Evolutionary conservation across 2,113 vertebrate species (phyloP).

Genomic region (Apaloderma vittatum): DNA sequence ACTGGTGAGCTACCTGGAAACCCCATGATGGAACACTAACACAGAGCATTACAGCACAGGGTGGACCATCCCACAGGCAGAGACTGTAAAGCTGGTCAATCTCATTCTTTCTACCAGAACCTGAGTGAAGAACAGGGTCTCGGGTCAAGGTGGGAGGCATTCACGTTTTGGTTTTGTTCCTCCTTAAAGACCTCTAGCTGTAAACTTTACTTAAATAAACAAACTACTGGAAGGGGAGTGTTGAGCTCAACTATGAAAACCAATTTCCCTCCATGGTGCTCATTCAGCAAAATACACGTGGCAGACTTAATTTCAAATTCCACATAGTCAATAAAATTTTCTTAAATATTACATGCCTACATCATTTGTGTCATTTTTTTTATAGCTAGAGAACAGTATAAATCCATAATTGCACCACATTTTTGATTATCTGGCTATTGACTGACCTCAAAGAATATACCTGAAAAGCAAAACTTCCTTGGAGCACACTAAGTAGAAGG

Average conservation of each 20-base stretch:
- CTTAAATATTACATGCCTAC: neutral
- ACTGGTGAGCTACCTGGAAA: neutral
- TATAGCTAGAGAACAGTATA: neutral
- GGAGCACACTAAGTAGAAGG: neutral
- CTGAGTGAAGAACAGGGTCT: neutral
- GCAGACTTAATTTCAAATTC: neutral
- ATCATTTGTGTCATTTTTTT: neutral
- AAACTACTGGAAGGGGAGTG: neutral
- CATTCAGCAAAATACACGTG: neutral
- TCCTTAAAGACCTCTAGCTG: neutral
- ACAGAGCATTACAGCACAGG: neutral
- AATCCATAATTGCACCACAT: neutral
- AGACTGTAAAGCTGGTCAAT: accelerated
- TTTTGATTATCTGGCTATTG: neutral
- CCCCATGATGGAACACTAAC: neutral
- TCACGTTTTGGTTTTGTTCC: neutral
- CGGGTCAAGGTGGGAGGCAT: neutral
- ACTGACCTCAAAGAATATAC: neutral
- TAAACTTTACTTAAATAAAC: neutral
- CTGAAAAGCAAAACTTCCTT: neutral
- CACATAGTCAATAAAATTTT: neutral
- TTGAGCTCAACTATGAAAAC: neutral
- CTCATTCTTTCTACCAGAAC: neutral
- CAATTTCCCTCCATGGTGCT: neutral
- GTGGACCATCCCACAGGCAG: neutral